Percentiles rank a stretch among this genome's conserved stretches.
Conservation (phyloP, 2,888 invertebrate genomes). For the Mamestra brassicae region DNA sequence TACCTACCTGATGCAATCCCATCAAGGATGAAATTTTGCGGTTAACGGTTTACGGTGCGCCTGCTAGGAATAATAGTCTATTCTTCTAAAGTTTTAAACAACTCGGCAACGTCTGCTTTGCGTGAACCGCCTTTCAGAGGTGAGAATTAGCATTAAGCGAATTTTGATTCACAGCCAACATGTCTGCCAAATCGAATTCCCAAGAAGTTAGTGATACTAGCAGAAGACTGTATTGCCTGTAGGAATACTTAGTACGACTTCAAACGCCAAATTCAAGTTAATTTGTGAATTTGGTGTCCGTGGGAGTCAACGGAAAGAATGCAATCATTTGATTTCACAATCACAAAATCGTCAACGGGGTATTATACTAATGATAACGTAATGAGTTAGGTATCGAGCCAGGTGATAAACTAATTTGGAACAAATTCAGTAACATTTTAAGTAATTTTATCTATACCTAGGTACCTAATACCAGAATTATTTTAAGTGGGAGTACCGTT, state of each 20-base stretch:
- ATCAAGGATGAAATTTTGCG: not conserved
- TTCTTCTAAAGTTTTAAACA: not conserved
- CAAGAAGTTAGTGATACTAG: too few relatives aligned
- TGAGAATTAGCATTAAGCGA: too few relatives aligned
- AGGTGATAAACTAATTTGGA: slow-evolving; percentile 39
- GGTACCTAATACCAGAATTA: not conserved
- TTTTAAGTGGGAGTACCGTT: not conserved
- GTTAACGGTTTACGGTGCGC: not conserved
- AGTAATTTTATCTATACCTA: not conserved
- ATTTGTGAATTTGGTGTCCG: too few relatives aligned
- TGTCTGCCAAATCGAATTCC: too few relatives aligned
- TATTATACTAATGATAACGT: slow-evolving; percentile 46
- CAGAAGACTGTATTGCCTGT: too few relatives aligned
- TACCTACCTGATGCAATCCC: not conserved
- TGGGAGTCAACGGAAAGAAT: not conserved
- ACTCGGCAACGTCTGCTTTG: not conserved
- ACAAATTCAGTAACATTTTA: slow-evolving; percentile 27
- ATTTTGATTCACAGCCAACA: not conserved
- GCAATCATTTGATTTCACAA: slow-evolving; percentile 30
- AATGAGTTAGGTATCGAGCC: slow-evolving; percentile 20
- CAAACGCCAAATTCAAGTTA: too few relatives aligned
- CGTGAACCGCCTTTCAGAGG: not conserved
- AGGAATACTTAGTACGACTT: too few relatives aligned
- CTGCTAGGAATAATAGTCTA: not conserved
- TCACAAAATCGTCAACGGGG: slow-evolving; percentile 24